These are phyloP conservation scores for Ellobium chinense DNA, from an alignment of 2,888 invertebrate species.

Conservation along the genomic window DNA sequence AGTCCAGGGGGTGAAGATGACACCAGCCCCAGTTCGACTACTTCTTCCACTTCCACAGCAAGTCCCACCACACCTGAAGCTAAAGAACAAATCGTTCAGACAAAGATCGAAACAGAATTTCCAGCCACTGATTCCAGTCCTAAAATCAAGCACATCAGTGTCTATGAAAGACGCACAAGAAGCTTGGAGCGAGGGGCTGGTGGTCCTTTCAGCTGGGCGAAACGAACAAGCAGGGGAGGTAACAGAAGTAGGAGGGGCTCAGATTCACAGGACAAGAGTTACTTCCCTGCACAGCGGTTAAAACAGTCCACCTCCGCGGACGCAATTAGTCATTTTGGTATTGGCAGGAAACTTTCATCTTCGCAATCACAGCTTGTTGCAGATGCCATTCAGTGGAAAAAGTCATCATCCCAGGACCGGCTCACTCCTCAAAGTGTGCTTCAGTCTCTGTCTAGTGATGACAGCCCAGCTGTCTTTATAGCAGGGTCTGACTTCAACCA, in stretches of 20 bases:
- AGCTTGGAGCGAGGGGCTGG: conserved; percentile 46
- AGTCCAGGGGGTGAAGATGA: conserved; percentile 51
- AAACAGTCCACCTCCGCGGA: conserved; percentile 47
- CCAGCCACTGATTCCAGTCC: conserved; percentile 74
- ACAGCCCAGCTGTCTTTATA: conserved; percentile 16
- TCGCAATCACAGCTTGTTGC: background rate
- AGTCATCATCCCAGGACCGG: conserved; percentile 29
- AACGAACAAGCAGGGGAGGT: conserved; percentile 12
- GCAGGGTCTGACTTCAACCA: conserved; percentile 30
- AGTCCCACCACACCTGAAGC: conserved; percentile 9
- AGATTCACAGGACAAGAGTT: conserved; percentile 24
- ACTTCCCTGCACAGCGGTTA: conserved; percentile 15
- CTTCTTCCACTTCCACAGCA: conserved; percentile 2
- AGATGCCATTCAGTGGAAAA: background rate
- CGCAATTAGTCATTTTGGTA: conserved; percentile 25
- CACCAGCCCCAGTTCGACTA: conserved; percentile 39
- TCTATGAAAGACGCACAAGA: conserved; percentile 56
- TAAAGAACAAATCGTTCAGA: conserved; percentile 52
- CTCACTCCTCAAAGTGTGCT: conserved; percentile 23
- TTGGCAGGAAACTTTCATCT: background rate
- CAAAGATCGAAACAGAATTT: conserved; percentile 74
- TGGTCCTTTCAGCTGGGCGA: conserved; percentile 5
- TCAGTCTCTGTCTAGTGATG: conserved; percentile 14
- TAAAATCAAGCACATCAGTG: conserved; percentile 66
- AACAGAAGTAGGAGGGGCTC: conserved; percentile 23